Conservation (phyloP, 2,797 vertebrate genomes). For the Xenentodon cancila region DNA sequence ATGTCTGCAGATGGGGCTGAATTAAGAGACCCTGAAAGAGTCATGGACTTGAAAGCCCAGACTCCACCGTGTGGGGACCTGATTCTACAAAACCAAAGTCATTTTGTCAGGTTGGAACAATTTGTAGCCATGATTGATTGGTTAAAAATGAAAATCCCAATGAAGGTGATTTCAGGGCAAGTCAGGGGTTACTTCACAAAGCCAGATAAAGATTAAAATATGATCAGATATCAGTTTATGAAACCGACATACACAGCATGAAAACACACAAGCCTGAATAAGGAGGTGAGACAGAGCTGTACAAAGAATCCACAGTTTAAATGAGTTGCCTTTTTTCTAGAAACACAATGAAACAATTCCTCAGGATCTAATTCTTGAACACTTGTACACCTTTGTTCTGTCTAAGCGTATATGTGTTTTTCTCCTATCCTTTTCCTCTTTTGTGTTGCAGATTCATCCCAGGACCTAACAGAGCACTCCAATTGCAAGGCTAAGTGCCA, state of each 20-base stretch:
- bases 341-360: slow-evolving; percentile 58
- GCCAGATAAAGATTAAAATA: slow-evolving; percentile 29
- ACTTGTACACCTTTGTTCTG: slow-evolving; percentile 66
- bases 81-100: slow-evolving; percentile 49
- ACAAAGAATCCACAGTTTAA: slow-evolving; percentile 63
- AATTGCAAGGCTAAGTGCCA: slow-evolving; percentile 67
- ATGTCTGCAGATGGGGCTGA: slow-evolving; percentile 55
- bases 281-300: slow-evolving; percentile 50
- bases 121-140: slow-evolving; percentile 41
- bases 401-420: slow-evolving; percentile 75
- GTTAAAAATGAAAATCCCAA: slow-evolving; percentile 17
- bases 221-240: slow-evolving; percentile 14
- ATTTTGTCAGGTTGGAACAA: slow-evolving; percentile 42
- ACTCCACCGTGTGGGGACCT: slow-evolving; percentile 36
- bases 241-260: slow-evolving; percentile 57
- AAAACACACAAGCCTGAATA: slow-evolving; percentile 53
- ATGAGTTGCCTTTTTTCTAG: slow-evolving; percentile 54
- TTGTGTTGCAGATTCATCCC: slow-evolving; percentile 94
- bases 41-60: slow-evolving; percentile 52
- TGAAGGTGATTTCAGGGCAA: neutral
- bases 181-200: too few relatives aligned
- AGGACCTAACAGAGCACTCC: slow-evolving; percentile 91
- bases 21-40: slow-evolving; percentile 70
- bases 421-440: slow-evolving; percentile 63
- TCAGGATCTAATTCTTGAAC: slow-evolving; percentile 65